phyloP scores from a whole-genome alignment of 2,888 invertebrate species.

The Hirtodrosophila trivittata region DNA sequence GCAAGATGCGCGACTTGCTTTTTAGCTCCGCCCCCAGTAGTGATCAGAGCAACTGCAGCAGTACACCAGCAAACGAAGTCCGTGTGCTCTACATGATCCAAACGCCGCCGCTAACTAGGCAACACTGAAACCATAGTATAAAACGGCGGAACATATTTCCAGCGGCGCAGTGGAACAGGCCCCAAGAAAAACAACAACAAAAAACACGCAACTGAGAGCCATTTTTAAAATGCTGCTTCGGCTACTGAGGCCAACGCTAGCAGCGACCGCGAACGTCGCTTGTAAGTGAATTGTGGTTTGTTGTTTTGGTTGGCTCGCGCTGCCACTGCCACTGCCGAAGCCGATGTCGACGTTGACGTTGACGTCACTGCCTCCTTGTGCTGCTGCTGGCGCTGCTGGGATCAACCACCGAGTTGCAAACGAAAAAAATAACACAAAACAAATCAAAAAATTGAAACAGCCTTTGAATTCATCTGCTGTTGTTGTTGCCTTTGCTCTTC shows the following conservation, averaged over 20 bases:
- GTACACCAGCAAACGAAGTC: not conserved
- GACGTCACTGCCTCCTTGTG: constrained; percentile 2
- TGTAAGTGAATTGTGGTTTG: constrained; percentile 82
- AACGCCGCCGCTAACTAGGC: constrained; percentile 59
- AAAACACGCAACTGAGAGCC: constrained; percentile 35
- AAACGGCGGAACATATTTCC: constrained; percentile 33
- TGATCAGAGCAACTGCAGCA: constrained; percentile 3
- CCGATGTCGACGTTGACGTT: constrained; percentile 32
- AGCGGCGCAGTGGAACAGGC: constrained; percentile 37
- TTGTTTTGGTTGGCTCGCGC: constrained; percentile 76
- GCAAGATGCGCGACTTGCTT: constrained; percentile 10
- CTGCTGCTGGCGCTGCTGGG: constrained; percentile 50
- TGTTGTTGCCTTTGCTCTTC: constrained; percentile 41
- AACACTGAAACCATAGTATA: constrained; percentile 48
- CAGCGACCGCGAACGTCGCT: constrained; percentile 67
- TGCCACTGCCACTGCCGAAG: constrained; percentile 31
- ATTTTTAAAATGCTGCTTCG: constrained; percentile 41
- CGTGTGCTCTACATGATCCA: constrained; percentile 35
- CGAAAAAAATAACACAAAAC: constrained; percentile 37
- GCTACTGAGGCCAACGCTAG: constrained; percentile 25
- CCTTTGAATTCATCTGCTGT: constrained; percentile 21
- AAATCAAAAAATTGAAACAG: constrained; percentile 49
- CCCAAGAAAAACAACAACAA: constrained; percentile 9
- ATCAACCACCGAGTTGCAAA: constrained; percentile 62
- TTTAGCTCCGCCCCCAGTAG: constrained; percentile 44